These are phyloP conservation scores for Chymomyza fuscimana DNA, from an alignment of 2,888 invertebrate genomes.

Conservation along the genomic window DNA sequence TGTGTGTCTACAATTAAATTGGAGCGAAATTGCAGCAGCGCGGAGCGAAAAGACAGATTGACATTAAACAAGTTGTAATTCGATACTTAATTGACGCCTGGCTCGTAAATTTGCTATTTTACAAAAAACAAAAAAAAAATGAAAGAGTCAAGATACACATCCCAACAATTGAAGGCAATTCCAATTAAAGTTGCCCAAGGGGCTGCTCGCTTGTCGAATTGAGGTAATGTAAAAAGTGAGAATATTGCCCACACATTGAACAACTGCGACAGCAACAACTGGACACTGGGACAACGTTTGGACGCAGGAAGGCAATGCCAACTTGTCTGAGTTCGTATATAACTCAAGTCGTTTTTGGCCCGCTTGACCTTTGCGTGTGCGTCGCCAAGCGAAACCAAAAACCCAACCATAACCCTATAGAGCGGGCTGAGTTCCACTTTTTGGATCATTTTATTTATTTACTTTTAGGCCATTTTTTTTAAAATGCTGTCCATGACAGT, in stretches of 20 bases:
- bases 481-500: constrained; percentile 47
- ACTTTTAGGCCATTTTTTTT: background rate
- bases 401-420: constrained; percentile 38
- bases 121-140: background rate
- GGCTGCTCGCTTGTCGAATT: constrained; percentile 70
- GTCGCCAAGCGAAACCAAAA: constrained; percentile 43
- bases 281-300: background rate
- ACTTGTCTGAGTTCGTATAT: background rate
- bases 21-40: constrained; percentile 48
- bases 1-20: constrained; percentile 12
- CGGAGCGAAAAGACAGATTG: constrained; percentile 66
- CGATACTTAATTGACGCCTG: constrained; percentile 80
- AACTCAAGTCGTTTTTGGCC: constrained; percentile 22
- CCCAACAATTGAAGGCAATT: constrained; percentile 44
- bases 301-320: background rate
- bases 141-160: constrained; percentile 3
- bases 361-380: constrained; percentile 50
- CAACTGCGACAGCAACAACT: constrained; percentile 1
- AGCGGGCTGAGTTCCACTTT: background rate
- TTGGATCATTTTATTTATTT: constrained; percentile 5
- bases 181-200: constrained; percentile 74
- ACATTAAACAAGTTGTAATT: constrained; percentile 80
- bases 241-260: constrained; percentile 45
- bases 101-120: constrained; percentile 79
- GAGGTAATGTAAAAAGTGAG: constrained; percentile 65